Conservation (phyloP, 37 sponge, comb jelly and placozoan species). For the Geodia barretti region DNA sequence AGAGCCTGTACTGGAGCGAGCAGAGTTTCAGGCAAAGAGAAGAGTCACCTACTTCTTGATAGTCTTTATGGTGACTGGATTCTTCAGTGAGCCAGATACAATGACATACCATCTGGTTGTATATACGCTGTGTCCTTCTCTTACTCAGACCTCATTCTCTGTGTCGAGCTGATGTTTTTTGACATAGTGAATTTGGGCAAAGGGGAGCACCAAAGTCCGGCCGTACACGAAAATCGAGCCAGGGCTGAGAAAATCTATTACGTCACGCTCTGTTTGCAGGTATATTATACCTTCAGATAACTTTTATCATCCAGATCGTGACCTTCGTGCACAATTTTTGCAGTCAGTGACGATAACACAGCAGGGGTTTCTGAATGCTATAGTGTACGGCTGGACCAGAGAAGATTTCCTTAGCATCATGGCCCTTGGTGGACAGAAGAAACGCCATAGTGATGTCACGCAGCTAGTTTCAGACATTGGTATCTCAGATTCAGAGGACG, state of each 20-base stretch:
- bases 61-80: slow-evolving; percentile 19
- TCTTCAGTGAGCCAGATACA: slow-evolving; percentile 15
- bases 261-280: background rate
- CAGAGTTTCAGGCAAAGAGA: slow-evolving; percentile 7
- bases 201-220: background rate
- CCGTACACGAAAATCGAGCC: background rate
- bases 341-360: slow-evolving; percentile 46
- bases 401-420: slow-evolving; percentile 30
- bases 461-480: too few species aligned
- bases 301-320: too few species aligned
- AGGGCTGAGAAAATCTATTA: background rate
- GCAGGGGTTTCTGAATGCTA: slow-evolving; percentile 77
- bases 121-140: background rate
- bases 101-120: too few species aligned
- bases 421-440: too few species aligned
- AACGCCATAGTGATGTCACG: too few species aligned
- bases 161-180: background rate
- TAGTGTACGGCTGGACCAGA: slow-evolving; percentile 76
- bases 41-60: slow-evolving; percentile 18
- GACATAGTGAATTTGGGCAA: background rate
- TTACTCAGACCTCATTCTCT: background rate
- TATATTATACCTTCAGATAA: too few species aligned
- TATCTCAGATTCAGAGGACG: too few species aligned
- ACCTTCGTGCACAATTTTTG: too few species aligned
- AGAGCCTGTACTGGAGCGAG: background rate